Conservation (phyloP, 2,113 vertebrate species). For the Asarcornis scutulata region DNA sequence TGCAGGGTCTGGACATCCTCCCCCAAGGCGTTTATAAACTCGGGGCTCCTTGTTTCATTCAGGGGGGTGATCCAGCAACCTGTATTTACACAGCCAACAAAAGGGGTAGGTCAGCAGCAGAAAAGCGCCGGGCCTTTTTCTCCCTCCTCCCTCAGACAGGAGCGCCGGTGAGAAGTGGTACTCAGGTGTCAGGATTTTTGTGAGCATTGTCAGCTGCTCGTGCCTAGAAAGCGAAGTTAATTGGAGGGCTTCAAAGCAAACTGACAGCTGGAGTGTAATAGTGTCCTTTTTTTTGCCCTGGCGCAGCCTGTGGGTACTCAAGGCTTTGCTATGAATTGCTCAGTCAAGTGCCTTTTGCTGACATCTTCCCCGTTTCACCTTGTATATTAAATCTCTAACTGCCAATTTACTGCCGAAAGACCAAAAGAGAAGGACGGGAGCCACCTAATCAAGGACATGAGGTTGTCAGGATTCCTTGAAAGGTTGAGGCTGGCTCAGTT, state of each 20-base stretch:
- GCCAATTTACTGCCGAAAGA: not conserved
- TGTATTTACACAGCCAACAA: not conserved
- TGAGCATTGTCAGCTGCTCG: not conserved
- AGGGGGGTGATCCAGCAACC: not conserved
- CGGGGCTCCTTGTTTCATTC: not conserved
- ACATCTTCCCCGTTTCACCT: not conserved
- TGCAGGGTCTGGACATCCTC: not conserved
- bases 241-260: not conserved
- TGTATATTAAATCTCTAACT: not conserved
- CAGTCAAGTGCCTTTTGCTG: not conserved
- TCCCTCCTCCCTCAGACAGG: not conserved
- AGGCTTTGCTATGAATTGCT: not conserved
- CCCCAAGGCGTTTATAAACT: not conserved
- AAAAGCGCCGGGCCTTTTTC: not conserved
- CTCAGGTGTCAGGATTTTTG: not conserved
- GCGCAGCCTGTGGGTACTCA: not conserved
- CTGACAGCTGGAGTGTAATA: not conserved
- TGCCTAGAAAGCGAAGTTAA: not conserved
- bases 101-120: not conserved
- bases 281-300: not conserved
- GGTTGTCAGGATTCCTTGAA: not conserved
- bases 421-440: not conserved
- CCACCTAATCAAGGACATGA: not conserved
- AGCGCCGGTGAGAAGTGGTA: not conserved
- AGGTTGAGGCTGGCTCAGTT: not conserved